Evolutionary conservation across 2,888 invertebrate species (phyloP), one percentile per base, ranked within the genome.

Genomic region (Serrognathus titanus): DNA sequence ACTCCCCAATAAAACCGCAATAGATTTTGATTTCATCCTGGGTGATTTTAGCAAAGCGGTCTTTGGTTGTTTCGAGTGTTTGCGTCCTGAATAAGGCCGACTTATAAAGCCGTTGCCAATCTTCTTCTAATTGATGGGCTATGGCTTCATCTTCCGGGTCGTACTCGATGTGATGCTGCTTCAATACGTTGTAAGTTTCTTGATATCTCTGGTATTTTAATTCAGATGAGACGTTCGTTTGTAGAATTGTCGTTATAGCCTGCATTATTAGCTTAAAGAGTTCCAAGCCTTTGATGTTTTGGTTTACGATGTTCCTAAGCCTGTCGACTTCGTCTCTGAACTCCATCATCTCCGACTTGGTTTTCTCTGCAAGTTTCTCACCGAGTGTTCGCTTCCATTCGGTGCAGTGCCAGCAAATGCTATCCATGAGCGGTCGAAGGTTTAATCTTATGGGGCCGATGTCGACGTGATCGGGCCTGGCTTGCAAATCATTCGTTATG

Each of bases 231-330:
- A 94, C 81, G 0, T 92, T 89, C 74, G 85, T 84, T 53, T 85
- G 83, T 68, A 89, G 87, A 45, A 95, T 86, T 38, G 82, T 83
- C 0, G 86, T 79, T 58, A 96, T 93, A 0, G 92, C 88, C 62
- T 88, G 87, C 87, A 95, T 88, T 2, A 95, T 90, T 57, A 85
- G 78, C 75, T 93, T 94, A 71, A 95, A 90, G 68, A 90, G 86
- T 53, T 89, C 89, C 43, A 94, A 76, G 4, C 88, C 88, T 66
- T 85, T 87, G 36, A 94, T 91, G 51, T 87, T 86, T 73, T 86
- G 83, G 65, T 92, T 88, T 35, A 94, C 82, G 51, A 89, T 86
- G 54, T 76, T 71, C 41, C 85, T 84, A 16, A 77, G 61, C 11
- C 70, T 67, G 71, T 88, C 86, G 51, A 94, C 86, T 64, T 83